Evolutionary conservation across 2,888 invertebrate species (phyloP).

Genomic region (Rhingia rostrata): DNA sequence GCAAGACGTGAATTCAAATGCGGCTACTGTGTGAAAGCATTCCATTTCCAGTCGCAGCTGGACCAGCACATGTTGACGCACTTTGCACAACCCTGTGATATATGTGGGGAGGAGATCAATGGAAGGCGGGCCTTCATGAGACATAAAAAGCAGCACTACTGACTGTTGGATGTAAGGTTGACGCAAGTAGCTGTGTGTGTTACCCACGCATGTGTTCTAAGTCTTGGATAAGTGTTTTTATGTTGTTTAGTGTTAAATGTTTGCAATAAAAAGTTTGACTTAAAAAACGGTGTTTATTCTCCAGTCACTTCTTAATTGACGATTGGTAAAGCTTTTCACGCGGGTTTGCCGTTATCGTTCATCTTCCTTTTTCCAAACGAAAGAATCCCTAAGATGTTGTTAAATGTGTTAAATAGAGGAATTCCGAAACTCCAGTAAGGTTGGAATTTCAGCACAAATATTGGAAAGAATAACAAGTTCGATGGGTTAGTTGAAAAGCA

Average conservation of each 20-base stretch:
- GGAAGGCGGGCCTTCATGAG: slow-evolving; percentile 51
- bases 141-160: slow-evolving; percentile 49
- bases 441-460: too few species aligned
- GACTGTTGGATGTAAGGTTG: not conserved
- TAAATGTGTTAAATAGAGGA: too few species aligned
- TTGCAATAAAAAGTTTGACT: slow-evolving; percentile 33
- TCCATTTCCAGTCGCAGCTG: slow-evolving; percentile 47
- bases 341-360: too few species aligned
- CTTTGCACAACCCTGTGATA: slow-evolving; percentile 51
- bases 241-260: not conserved
- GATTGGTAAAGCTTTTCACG: too few species aligned
- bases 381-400: too few species aligned
- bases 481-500: too few species aligned
- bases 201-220: not conserved
- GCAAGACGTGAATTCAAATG: slow-evolving; percentile 50
- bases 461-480: too few species aligned
- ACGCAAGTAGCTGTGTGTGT: not conserved
- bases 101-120: slow-evolving; percentile 53
- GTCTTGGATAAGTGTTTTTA: slow-evolving; percentile 3
- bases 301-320: too few species aligned
- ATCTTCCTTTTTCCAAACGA: too few species aligned
- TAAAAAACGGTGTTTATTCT: not conserved
- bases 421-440: too few species aligned
- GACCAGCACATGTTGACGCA: slow-evolving; percentile 57
- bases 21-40: slow-evolving; percentile 53